These are phyloP conservation scores for Papilio polyxenes DNA, from an alignment of 1,140 invertebrate genomes.

Conservation along the genomic window DNA sequence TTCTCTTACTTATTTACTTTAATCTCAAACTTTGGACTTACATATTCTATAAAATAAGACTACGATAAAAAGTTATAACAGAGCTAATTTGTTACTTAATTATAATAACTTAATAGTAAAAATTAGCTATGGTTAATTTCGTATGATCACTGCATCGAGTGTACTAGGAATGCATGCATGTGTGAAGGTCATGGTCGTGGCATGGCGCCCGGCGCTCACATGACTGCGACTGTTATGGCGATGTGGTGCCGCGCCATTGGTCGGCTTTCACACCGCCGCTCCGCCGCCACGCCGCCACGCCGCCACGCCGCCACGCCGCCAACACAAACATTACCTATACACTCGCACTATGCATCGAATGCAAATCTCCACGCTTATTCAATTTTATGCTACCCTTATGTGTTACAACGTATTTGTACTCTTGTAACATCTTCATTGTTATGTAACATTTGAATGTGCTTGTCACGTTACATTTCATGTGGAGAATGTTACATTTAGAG, in stretches of 20 bases:
- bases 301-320: conserved; percentile 20
- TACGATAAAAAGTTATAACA: too few relatives aligned
- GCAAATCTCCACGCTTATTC: conserved; percentile 10
- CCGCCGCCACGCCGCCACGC: conserved; percentile 19
- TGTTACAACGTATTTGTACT: conserved; percentile 19
- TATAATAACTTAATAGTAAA: neutral
- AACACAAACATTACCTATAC: conserved; percentile 14
- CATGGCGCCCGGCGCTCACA: conserved; percentile 50
- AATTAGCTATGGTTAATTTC: neutral
- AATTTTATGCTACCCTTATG: conserved; percentile 5
- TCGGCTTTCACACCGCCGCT: conserved; percentile 40
- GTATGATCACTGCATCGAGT: neutral
- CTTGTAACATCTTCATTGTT: neutral
- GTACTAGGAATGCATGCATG: conserved; percentile 43
- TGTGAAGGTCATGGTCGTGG: conserved; percentile 67
- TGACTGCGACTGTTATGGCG: conserved; percentile 45
- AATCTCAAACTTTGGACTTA: too few relatives aligned
- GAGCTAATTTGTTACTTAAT: neutral
- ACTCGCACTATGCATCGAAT: neutral
- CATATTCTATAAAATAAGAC: too few relatives aligned
- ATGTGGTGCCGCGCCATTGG: conserved; percentile 62
- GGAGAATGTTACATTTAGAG: conserved; percentile 15
- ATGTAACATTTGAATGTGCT: neutral
- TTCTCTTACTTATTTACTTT: too few relatives aligned
- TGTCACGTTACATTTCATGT: conserved; percentile 20